phyloP scores from a whole-genome alignment of 2,797 vertebrate species.

The Orestias chungarensis region DNA sequence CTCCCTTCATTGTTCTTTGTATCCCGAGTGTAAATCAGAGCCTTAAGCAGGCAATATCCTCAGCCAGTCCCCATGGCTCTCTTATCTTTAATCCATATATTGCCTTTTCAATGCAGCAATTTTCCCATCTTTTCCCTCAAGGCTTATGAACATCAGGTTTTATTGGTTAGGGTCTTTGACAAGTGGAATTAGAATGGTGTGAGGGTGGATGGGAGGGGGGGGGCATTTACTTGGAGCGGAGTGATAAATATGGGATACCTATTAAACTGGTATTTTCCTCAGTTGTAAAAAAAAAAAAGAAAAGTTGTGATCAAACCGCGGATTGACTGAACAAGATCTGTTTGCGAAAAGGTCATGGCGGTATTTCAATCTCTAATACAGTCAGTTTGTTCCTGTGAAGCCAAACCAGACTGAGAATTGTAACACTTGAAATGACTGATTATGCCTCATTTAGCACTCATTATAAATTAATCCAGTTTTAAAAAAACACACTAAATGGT shows the following conservation, averaged over 20 bases:
- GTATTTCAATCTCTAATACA: constrained; percentile 44
- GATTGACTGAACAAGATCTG: constrained; percentile 34
- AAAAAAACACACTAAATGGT: constrained; percentile 59
- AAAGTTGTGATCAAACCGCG: constrained; percentile 48
- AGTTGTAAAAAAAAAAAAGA: constrained; percentile 53
- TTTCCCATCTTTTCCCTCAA: constrained; percentile 62
- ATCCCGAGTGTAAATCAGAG: constrained; percentile 64
- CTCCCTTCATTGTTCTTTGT: constrained; percentile 25
- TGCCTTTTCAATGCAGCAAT: constrained; percentile 71
- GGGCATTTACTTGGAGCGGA: constrained; percentile 57
- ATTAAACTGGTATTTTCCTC: constrained; percentile 63
- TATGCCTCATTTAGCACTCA: constrained; percentile 44
- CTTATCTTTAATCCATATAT: constrained; percentile 74
- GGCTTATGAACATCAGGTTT: constrained; percentile 70
- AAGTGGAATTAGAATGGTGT: constrained; percentile 57
- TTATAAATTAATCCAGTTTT: constrained; percentile 59
- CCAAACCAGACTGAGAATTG: constrained; percentile 38
- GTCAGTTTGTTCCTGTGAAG: constrained; percentile 64
- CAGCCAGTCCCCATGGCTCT: constrained; percentile 45
- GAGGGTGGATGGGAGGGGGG: constrained; percentile 43
- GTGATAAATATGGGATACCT: constrained; percentile 50
- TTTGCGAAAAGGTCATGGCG: constrained; percentile 65
- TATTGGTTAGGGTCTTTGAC: constrained; percentile 63
- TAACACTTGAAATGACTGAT: constrained; percentile 61
- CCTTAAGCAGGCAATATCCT: constrained; percentile 70